phyloP scores from a whole-genome alignment of 2,113 vertebrate species.

The Dromaius novaehollandiae region DNA sequence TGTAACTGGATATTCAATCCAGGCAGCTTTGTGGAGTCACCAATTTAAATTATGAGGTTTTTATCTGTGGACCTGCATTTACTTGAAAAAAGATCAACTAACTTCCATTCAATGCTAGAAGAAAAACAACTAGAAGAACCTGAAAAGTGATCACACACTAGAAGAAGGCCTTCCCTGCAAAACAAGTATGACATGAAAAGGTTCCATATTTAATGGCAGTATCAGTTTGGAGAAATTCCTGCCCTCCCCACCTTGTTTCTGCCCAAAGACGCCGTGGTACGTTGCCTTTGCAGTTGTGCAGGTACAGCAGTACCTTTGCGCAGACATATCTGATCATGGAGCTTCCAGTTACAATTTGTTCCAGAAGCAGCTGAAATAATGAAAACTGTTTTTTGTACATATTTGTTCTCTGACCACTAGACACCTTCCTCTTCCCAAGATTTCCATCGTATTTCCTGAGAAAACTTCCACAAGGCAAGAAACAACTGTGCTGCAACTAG shows the following conservation, averaged over 20 bases:
- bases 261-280: neutral
- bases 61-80: neutral
- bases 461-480: neutral
- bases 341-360: neutral
- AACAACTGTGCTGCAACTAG: neutral
- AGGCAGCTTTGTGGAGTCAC: neutral
- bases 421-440: neutral
- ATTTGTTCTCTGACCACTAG: neutral
- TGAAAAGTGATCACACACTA: neutral
- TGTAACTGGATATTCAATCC: neutral
- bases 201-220: neutral
- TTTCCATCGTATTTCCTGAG: neutral
- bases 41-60: neutral
- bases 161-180: neutral
- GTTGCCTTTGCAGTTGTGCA: neutral
- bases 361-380: neutral
- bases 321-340: neutral
- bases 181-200: neutral
- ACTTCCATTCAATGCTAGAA: neutral
- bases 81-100: neutral
- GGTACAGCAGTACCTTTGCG: neutral
- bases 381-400: neutral
- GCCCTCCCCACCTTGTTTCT: neutral
- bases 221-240: neutral
- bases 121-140: neutral